Percentiles rank a stretch among this genome's conserved stretches.
Evolutionary conservation across 2,797 vertebrate genomes (phyloP).

Genomic region (Pipistrellus pipistrellus): DNA sequence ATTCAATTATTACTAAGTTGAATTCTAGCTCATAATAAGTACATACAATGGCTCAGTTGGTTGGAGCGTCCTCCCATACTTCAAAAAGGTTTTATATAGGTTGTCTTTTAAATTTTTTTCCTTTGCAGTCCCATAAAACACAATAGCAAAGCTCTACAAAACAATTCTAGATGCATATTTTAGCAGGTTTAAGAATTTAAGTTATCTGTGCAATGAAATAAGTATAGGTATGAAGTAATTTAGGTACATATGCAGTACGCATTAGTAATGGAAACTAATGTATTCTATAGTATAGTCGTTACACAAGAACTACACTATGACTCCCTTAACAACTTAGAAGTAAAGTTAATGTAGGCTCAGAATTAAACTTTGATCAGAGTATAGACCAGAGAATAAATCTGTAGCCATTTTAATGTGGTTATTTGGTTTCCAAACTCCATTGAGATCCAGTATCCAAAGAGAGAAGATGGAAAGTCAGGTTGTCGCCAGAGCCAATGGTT

Average conservation of each 20-base stretch:
- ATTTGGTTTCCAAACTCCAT: background rate
- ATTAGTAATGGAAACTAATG: background rate
- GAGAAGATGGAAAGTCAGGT: background rate
- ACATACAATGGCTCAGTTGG: background rate
- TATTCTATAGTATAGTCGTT: background rate
- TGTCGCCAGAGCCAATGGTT: background rate
- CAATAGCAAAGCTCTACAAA: background rate
- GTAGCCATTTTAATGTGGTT: background rate
- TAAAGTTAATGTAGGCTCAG: background rate
- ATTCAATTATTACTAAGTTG: background rate
- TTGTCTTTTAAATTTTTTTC: background rate
- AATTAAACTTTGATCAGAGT: background rate
- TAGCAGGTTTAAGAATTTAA: background rate
- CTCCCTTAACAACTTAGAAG: background rate
- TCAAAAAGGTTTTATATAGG: background rate
- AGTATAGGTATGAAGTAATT: background rate
- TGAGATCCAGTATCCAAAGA: background rate
- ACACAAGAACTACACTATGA: background rate
- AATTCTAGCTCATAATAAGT: background rate
- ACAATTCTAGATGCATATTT: background rate
- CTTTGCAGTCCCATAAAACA: background rate
- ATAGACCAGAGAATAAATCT: background rate
- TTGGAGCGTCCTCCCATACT: no score
- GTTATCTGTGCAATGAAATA: background rate
- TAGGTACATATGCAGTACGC: fast-evolving